Evolutionary conservation across 1,140 invertebrate species (phyloP).

Genomic region (Drosophila biarmipes): DNA sequence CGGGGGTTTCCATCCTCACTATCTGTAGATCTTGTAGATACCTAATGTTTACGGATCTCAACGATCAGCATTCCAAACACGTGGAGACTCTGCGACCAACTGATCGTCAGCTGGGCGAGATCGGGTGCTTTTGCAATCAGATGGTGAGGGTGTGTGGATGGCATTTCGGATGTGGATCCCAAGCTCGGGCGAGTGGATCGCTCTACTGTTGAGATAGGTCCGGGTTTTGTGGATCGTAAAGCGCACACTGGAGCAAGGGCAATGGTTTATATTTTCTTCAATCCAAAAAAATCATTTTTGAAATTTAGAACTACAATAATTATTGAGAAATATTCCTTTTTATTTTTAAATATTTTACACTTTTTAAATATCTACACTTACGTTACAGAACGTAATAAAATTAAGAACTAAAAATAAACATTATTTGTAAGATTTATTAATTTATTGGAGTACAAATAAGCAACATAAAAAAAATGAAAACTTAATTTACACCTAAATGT

Average conservation of each 20-base stretch:
- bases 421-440: no score
- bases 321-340: no score
- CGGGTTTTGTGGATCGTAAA: background rate
- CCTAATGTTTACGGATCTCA: background rate
- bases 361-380: no score
- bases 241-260: background rate
- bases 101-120: conserved; percentile 19
- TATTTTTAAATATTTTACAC: no score
- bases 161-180: conserved; percentile 1
- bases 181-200: conserved; percentile 2
- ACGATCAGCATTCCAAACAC: background rate
- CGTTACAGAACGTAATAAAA: no score
- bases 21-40: no score
- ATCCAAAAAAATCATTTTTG: no score
- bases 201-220: background rate
- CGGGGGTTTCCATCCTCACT: background rate
- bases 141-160: background rate
- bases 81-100: conserved; percentile 15
- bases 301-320: no score
- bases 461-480: no score
- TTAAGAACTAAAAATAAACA: no score
- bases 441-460: no score
- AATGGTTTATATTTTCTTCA: background rate
- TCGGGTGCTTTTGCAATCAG: background rate
- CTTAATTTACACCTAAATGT: no score